Conservation (phyloP, 2,113 vertebrate species). For the Pelecanoides urinatrix region DNA sequence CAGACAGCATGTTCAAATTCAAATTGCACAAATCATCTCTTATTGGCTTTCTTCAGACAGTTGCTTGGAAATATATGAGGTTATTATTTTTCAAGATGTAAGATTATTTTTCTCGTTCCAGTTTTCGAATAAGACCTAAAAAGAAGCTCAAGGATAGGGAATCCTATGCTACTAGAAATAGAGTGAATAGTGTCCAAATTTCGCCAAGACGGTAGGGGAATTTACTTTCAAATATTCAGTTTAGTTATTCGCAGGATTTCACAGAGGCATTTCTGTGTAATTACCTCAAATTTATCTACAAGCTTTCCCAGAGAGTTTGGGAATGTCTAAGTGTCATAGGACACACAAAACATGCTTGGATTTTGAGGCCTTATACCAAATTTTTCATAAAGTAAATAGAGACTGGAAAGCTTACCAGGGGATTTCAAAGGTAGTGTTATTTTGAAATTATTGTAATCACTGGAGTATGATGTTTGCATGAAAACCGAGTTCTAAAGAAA, state of each 20-base stretch:
- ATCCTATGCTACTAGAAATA: not conserved
- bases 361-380: not conserved
- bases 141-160: not conserved
- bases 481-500: not conserved
- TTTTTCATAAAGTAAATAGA: not conserved
- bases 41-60: not conserved
- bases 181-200: not conserved
- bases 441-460: not conserved
- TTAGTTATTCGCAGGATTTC: not conserved
- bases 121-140: not conserved
- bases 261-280: not conserved
- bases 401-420: not conserved
- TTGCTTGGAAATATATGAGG: not conserved
- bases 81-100: not conserved
- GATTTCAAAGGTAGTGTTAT: not conserved
- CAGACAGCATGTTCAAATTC: not conserved
- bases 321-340: not conserved
- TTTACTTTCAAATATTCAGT: not conserved
- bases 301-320: not conserved
- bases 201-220: not conserved
- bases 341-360: not conserved
- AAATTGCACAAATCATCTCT: not conserved
- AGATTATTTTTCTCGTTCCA: not conserved
- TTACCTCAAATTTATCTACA: not conserved
- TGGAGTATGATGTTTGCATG: not conserved